Evolutionary conservation across 1,140 invertebrate genomes (phyloP).

Genomic region (Pogonus chalceus): DNA sequence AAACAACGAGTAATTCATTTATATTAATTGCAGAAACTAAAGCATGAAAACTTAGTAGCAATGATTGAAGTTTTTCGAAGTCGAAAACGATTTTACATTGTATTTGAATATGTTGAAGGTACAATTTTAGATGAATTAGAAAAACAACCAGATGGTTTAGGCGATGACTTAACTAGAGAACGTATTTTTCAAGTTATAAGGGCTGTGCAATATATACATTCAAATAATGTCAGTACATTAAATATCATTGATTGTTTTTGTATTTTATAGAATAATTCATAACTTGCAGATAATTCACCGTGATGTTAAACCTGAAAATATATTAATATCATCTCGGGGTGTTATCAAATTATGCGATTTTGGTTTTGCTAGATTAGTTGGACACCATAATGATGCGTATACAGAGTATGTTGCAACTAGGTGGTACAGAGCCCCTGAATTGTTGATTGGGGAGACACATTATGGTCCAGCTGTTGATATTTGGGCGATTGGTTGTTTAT

Average conservation of each 20-base stretch:
- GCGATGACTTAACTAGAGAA: constrained; percentile 56
- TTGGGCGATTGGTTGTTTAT: constrained; percentile 81
- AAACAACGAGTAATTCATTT: constrained; percentile 6
- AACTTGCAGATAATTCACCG: constrained; percentile 72
- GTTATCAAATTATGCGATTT: constrained; percentile 85
- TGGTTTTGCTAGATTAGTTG: constrained; percentile 67
- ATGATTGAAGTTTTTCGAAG: constrained; percentile 81
- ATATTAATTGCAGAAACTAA: constrained; percentile 60
- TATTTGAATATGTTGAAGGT: constrained; percentile 82
- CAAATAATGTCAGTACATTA: constrained; percentile 74
- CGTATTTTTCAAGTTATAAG: constrained; percentile 75
- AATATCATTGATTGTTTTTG: constrained; percentile 31
- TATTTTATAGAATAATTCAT: not conserved
- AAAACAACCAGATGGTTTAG: constrained; percentile 53
- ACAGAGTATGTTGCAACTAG: constrained; percentile 76
- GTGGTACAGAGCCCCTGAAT: constrained; percentile 81
- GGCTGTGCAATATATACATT: constrained; percentile 78
- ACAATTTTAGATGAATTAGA: constrained; percentile 79
- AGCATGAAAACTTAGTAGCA: constrained; percentile 80
- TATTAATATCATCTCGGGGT: constrained; percentile 67
- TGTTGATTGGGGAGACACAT: constrained; percentile 65
- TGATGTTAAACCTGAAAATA: constrained; percentile 89
- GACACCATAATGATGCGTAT: constrained; percentile 55
- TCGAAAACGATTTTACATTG: constrained; percentile 72
- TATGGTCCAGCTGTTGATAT: constrained; percentile 72